Conservation (phyloP, 2,797 vertebrate genomes). For the Urosaurus nigricauda region DNA sequence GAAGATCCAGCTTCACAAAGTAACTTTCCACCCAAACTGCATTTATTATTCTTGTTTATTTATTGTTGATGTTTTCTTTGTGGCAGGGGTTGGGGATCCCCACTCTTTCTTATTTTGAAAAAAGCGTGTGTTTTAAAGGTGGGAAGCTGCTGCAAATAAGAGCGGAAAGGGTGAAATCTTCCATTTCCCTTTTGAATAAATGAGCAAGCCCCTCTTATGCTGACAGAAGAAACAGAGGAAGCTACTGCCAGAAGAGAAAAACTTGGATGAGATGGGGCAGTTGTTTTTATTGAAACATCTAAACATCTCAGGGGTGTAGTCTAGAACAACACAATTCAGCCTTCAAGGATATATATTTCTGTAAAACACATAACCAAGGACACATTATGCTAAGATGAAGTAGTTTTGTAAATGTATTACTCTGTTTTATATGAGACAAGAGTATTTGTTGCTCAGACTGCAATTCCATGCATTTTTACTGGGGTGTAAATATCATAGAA, state of each 20-base stretch:
- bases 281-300: slow-evolving; percentile 52
- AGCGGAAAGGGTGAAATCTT: slow-evolving; percentile 41
- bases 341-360: neutral
- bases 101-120: slow-evolving; percentile 35
- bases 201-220: slow-evolving; percentile 55
- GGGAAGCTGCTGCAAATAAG: slow-evolving; percentile 57
- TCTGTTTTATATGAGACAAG: neutral
- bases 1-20: neutral
- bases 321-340: slow-evolving; percentile 11
- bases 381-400: neutral
- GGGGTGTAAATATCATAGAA: neutral
- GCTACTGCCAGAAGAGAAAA: slow-evolving; percentile 45
- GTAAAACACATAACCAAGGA: neutral
- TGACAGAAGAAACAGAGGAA: slow-evolving; percentile 38
- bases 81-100: too few species aligned
- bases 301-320: slow-evolving; percentile 37
- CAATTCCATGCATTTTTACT: neutral
- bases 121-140: slow-evolving; percentile 33
- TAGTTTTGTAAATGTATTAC: neutral
- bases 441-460: neutral
- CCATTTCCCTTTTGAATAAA: slow-evolving; percentile 39
- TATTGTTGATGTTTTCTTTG: slow-evolving; percentile 42
- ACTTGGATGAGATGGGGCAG: slow-evolving; percentile 50
- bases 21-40: neutral
- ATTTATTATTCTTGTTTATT: slow-evolving; percentile 54